A percentile compares a stretch with the other conserved stretches of the same genome.
These are phyloP conservation scores for Leptinotarsa defecta DNA, from an alignment of 1,140 invertebrate genomes.

Conservation along the genomic window DNA sequence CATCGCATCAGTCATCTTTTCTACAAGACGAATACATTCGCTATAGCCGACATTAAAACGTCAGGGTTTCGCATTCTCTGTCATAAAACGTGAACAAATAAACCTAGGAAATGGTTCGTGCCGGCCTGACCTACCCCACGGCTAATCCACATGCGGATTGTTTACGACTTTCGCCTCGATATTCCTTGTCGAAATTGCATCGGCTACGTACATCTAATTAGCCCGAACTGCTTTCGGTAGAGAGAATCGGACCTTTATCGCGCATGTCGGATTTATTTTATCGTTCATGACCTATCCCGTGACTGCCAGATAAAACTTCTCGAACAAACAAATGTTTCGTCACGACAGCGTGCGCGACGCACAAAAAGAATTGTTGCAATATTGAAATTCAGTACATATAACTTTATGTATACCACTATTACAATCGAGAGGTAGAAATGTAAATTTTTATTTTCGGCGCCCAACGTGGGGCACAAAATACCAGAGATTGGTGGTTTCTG, in stretches of 20 bases:
- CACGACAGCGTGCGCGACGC: neutral
- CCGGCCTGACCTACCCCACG: constrained; percentile 18
- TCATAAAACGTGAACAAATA: constrained; percentile 3
- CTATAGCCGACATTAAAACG: neutral
- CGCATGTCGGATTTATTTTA: neutral
- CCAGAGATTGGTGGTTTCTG: too few species aligned
- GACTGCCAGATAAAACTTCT: neutral
- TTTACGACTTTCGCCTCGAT: constrained; percentile 14
- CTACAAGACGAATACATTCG: too few species aligned
- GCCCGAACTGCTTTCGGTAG: neutral
- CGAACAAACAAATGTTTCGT: neutral
- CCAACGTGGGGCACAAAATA: neutral
- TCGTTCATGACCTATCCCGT: constrained; percentile 5
- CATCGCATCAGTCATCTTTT: too few species aligned
- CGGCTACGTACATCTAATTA: constrained; percentile 4
- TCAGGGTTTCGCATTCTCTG: neutral
- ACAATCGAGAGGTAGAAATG: too few species aligned
- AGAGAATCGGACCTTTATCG: neutral
- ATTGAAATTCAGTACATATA: too few species aligned
- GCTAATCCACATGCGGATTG: constrained; percentile 13
- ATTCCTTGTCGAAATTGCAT: neutral
- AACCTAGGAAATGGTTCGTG: neutral
- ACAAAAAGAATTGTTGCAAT: too few species aligned
- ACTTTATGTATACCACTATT: too few species aligned
- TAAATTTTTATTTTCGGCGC: neutral